Evolutionary conservation across 2,113 vertebrate species (phyloP), one percentile per base, ranked within the genome.

Genomic region (Semicossyphus pulcher): DNA sequence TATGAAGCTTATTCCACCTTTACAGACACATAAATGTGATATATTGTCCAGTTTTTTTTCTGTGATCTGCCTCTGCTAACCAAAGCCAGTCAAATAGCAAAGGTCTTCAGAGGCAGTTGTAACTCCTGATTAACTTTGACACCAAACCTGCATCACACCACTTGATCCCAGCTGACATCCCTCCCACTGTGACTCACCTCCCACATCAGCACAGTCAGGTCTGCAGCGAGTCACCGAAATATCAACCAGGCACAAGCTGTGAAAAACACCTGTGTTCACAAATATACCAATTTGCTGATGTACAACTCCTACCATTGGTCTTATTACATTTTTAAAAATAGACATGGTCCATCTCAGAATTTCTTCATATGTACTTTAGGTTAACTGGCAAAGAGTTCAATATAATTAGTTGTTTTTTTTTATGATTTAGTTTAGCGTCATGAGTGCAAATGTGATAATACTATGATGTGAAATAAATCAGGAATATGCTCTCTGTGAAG

Each of bases 391-490:
- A 20, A 7, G 0, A 32, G 11, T 28, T 42, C 8, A 64, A 48
- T 16, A 23, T 54, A 29, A 48, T 77, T 20, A 25, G 23, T n/a
- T 47, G 23, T n/a, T 47, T 21, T 51, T 37, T 41, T 15, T 9
- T 25, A 54, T 15, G 54, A 47, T 52, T 32, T 4, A n/a, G 54
- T 66, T 53, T 47, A 39, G 45, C 37, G 1, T 54, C 39, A 64
- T 61, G 39, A 36, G 10, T 37, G 14, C 34, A 70, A 42, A 77
- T 63, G 39, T 53, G 60, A 62, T 49, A 49, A 69, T 12, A 34
- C 56, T 41, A 3, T 53, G 47, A 69, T 65, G 57, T 48, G 31
- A 66, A 74, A 65, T 64, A 56, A 51, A 80, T 48, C 41, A 47
- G 49, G 18, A 63, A 58, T 59, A 29, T 31, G 21, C 61, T 66